These are phyloP conservation scores for Drosophila bifasciata DNA, from an alignment of 1,140 invertebrate species.

Conservation along the genomic window DNA sequence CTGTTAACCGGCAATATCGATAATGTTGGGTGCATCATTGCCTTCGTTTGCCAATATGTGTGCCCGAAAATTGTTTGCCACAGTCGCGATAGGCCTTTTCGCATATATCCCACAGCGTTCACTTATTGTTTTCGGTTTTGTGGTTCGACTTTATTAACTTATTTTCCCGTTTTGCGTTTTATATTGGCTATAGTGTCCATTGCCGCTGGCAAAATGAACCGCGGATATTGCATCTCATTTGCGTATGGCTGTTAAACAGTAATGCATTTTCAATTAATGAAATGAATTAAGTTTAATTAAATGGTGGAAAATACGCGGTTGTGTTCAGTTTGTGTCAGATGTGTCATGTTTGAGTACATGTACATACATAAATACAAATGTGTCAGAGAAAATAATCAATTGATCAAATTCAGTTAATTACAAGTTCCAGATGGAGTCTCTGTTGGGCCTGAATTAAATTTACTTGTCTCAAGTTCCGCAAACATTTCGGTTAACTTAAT, in stretches of 20 bases:
- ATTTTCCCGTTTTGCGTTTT: no score
- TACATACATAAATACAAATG: no score
- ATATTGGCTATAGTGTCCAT: neutral
- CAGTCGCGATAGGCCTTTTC: neutral
- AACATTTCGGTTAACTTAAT: no score
- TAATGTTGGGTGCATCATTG: slow-evolving; percentile 39
- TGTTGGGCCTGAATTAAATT: no score
- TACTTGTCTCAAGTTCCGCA: no score
- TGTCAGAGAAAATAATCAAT: no score
- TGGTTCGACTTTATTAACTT: no score
- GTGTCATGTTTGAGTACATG: no score
- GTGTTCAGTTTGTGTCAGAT: no score
- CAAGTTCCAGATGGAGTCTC: no score
- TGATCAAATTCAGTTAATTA: no score
- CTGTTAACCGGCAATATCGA: slow-evolving; percentile 40
- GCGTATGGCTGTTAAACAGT: slow-evolving; percentile 57
- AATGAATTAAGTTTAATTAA: slow-evolving; percentile 1
- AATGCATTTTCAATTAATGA: slow-evolving; percentile 51
- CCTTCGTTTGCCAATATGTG: slow-evolving; percentile 9
- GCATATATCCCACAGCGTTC: slow-evolving; percentile 6
- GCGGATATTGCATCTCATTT: slow-evolving; percentile 25
- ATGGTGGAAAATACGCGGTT: no score
- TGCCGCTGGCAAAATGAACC: slow-evolving; percentile 5
- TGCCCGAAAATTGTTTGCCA: neutral
- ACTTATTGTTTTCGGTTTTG: slow-evolving; percentile 12